Percentiles rank a stretch among this genome's conserved stretches.
These are phyloP conservation scores for Apamea epomidion DNA, from an alignment of 2,888 invertebrate genomes.

Conservation along the genomic window DNA sequence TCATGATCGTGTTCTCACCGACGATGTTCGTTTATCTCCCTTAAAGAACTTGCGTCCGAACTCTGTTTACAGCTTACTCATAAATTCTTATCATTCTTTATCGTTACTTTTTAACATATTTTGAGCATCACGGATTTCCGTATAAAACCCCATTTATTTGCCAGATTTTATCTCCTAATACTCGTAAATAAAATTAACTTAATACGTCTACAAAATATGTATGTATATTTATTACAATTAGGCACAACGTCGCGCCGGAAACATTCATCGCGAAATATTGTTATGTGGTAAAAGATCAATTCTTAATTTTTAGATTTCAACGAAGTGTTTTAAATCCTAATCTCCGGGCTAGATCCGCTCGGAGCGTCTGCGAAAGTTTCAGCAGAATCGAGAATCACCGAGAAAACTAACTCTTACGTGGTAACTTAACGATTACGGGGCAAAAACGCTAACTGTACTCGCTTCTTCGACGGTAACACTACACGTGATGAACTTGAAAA, in stretches of 20 bases:
- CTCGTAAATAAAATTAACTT: constrained; percentile 88
- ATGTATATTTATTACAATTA: constrained; percentile 86
- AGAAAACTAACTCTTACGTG: constrained; percentile 89
- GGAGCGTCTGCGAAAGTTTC: constrained; percentile 78
- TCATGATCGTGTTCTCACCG: constrained; percentile 76
- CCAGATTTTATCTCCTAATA: constrained; percentile 87
- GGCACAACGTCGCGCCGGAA: constrained; percentile 85
- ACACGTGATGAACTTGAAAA: constrained; percentile 79
- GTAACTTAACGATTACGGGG: constrained; percentile 90
- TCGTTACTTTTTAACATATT: constrained; percentile 80
- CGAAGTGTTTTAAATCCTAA: constrained; percentile 86
- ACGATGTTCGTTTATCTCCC: constrained; percentile 68
- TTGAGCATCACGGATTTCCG: constrained; percentile 86
- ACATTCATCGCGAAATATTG: constrained; percentile 90
- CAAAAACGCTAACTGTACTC: constrained; percentile 86
- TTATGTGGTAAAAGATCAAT: constrained; percentile 88
- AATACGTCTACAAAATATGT: constrained; percentile 87
- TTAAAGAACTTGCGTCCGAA: constrained; percentile 70
- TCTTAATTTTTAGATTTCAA: constrained; percentile 87
- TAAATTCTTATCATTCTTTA: constrained; percentile 78
- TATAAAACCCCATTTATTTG: constrained; percentile 78
- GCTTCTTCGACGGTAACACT: constrained; percentile 87
- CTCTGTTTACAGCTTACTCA: constrained; percentile 80
- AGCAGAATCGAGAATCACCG: constrained; percentile 81
- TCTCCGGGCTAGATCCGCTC: constrained; percentile 83